Percentiles rank a stretch among this genome's conserved stretches.
Conservation (phyloP, 2,888 invertebrate genomes). For the Stratiomys singularior region DNA sequence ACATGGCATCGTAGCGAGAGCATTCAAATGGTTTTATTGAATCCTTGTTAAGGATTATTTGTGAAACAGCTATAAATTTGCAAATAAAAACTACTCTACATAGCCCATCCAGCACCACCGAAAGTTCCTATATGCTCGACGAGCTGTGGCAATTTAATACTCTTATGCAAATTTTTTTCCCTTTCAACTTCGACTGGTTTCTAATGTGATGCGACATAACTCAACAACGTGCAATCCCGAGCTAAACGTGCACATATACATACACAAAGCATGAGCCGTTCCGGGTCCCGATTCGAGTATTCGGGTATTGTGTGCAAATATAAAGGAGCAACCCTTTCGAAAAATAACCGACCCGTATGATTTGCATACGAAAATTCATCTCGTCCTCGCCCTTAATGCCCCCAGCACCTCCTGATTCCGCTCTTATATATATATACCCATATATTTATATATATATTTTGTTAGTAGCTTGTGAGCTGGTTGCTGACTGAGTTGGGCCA, state of each 20-base stretch:
- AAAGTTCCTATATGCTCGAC: slow-evolving; percentile 21
- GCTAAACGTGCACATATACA: not conserved
- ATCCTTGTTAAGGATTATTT: slow-evolving; percentile 51
- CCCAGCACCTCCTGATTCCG: not conserved
- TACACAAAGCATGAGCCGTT: not conserved
- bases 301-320: slow-evolving; percentile 28
- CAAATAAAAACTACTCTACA: slow-evolving; percentile 41
- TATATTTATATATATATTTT: not conserved
- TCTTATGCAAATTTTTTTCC: slow-evolving; percentile 50
- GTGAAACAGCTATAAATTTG: slow-evolving; percentile 49
- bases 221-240: slow-evolving; percentile 6
- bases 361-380: slow-evolving; percentile 52
- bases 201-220: slow-evolving; percentile 42
- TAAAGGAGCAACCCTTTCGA: slow-evolving; percentile 52
- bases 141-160: slow-evolving; percentile 45
- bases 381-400: slow-evolving; percentile 3
- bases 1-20: not conserved
- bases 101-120: slow-evolving; percentile 13
- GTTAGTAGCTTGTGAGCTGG: not conserved
- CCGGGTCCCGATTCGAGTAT: not conserved
- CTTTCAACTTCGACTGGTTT: slow-evolving; percentile 38
- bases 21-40: slow-evolving; percentile 47
- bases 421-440: not conserved
- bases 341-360: slow-evolving; percentile 53
- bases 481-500: slow-evolving; percentile 37